phyloP scores from a whole-genome alignment of 2,797 vertebrate genomes.

The Fringilla coelebs region DNA sequence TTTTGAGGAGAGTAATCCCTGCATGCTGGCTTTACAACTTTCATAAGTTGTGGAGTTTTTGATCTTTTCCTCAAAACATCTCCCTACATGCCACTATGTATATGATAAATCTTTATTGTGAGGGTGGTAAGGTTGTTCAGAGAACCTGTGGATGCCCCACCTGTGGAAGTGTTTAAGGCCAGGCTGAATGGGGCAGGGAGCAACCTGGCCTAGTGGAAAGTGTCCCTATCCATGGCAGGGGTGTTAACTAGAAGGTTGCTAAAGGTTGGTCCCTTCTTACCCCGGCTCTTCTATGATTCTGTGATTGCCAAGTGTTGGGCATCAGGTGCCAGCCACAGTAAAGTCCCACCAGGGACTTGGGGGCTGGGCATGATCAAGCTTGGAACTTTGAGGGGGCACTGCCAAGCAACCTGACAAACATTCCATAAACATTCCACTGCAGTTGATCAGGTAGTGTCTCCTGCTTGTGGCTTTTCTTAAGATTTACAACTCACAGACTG shows the following conservation, averaged over 20 bases:
- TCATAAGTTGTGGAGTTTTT: too few species aligned
- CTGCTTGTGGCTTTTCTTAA: neutral
- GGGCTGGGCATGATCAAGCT: neutral
- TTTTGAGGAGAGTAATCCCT: too few species aligned
- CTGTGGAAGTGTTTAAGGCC: neutral
- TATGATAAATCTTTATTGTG: rapidly evolving
- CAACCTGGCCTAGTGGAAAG: neutral
- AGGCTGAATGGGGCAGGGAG: neutral
- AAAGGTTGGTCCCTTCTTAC: neutral
- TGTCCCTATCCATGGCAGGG: neutral
- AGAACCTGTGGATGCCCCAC: neutral
- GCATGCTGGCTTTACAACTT: too few species aligned
- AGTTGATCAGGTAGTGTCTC: neutral
- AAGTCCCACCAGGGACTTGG: neutral
- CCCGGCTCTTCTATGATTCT: rapidly evolving
- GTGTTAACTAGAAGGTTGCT: rapidly evolving
- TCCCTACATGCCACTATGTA: rapidly evolving
- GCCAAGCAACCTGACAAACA: neutral
- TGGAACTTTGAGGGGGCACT: neutral
- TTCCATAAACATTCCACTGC: neutral
- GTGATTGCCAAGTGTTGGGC: neutral
- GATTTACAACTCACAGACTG: neutral
- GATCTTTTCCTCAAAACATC: too few species aligned
- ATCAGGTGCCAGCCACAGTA: neutral
- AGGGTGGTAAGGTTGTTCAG: neutral